phyloP scores from a whole-genome alignment of 2,888 invertebrate species.

The Nomada fucata region DNA sequence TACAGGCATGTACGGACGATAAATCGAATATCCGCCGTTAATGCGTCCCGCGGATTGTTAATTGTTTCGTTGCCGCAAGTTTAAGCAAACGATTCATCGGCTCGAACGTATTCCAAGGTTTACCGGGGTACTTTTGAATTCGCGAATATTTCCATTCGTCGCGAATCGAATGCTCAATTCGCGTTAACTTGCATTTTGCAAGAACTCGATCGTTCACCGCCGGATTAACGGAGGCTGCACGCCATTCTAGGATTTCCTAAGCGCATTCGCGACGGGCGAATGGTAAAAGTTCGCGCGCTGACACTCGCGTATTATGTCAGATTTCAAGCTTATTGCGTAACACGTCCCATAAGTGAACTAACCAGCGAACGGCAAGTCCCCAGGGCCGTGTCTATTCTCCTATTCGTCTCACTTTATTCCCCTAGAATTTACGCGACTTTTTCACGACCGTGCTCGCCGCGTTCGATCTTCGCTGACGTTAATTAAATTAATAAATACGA shows the following conservation, averaged over 20 bases:
- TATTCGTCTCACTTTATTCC: background rate
- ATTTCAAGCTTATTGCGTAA: conserved; percentile 62
- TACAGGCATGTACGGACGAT: background rate
- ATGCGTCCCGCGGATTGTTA: no score
- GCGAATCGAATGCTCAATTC: background rate
- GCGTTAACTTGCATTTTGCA: background rate
- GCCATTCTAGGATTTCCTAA: conserved; percentile 41
- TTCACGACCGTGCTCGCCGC: background rate
- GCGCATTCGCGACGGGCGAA: conserved; percentile 22
- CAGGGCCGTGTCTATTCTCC: conserved; percentile 34
- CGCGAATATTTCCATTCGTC: no score
- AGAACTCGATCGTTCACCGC: background rate
- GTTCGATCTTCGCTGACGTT: background rate
- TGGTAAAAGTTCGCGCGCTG: conserved; percentile 50
- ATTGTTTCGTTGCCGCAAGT: no score
- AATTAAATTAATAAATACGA: no score
- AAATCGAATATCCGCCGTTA: background rate
- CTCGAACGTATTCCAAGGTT: background rate
- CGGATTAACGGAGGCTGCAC: conserved; percentile 33
- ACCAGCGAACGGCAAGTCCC: conserved; percentile 49
- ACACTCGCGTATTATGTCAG: conserved; percentile 61
- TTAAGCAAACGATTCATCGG: no score
- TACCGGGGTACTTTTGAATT: no score
- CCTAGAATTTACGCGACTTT: background rate
- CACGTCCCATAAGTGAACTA: conserved; percentile 63